Evolutionary conservation across 2,797 vertebrate genomes (phyloP), one percentile per base, ranked within the genome.

Genomic region (Glyptemys insculpta): DNA sequence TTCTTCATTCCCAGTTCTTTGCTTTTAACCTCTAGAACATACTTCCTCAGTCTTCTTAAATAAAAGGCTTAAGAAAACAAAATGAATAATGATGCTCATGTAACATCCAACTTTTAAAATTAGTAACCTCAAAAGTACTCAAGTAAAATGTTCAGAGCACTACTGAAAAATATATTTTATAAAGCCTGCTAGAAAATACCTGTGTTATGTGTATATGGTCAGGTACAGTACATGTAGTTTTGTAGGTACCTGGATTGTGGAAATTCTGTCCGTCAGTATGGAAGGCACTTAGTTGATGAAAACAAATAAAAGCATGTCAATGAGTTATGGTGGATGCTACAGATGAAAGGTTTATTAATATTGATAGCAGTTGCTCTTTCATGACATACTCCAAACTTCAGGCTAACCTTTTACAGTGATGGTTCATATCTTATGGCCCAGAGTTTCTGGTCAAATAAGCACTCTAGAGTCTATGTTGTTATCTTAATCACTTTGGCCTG

Each of bases 371-470:
- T 19, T 65, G 29, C 21, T 85, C 3, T 92, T 88, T 57, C 56
- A 57, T 78, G 56, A 83, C 89, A 90, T 50, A 15, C 11, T 62
- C 86, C 41, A 76, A 94, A 89, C 90, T 85, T 96, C 91, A 91
- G 76, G 65, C 53, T 94, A 88, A 94, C 90, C 88, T 94, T 82
- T 56, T 37, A 53, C 19, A 31, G 76, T 80, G 84, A 81, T 53
- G 62, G 57, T 34, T 62, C 59, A 34, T n/a, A 34, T 18, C 15
- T 34, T 62, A 18, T 62, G 31, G 59, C 34, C 59, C 31, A 62
- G 59, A n/a, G 15, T 6, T 62, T 62, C 59, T 62, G 59, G 31
- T 62, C 59, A 62, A 62, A 62, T 62, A 62, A 62, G 31, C 59
- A 34, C 6, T 62, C 59, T 34, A 34, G 31, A 62, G 59, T 62